These are phyloP conservation scores for Macquaria ambigua DNA, from an alignment of 2,113 vertebrate species.

Conservation along the genomic window DNA sequence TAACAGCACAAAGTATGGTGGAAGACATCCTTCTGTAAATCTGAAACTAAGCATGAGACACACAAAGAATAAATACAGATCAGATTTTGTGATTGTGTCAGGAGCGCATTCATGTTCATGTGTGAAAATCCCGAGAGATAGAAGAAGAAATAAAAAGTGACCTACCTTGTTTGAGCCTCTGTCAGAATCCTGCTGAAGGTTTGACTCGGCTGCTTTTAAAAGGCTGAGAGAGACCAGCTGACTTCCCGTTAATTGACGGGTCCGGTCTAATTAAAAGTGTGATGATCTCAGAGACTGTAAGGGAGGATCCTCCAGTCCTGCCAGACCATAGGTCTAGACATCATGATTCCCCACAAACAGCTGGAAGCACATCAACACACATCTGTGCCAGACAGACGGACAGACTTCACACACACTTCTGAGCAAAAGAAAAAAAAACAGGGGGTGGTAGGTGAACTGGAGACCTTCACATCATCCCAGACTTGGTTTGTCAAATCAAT, in stretches of 20 bases:
- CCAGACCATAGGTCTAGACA: constrained; percentile 65
- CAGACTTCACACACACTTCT: constrained; percentile 66
- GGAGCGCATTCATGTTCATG: neutral
- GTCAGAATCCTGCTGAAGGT: constrained; percentile 20
- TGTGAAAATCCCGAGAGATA: neutral
- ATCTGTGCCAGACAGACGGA: constrained; percentile 67
- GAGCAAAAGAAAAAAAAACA: constrained; percentile 16
- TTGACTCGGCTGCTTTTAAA: constrained; percentile 64
- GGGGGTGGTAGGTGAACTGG: neutral
- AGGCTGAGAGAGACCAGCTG: neutral
- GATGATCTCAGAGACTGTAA: constrained; percentile 71
- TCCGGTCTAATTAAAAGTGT: constrained; percentile 64
- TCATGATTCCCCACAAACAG: constrained; percentile 58
- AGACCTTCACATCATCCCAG: neutral
- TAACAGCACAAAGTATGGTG: constrained; percentile 25
- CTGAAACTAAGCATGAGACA: constrained; percentile 32
- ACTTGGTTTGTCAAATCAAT: constrained; percentile 35
- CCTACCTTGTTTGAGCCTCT: constrained; percentile 45
- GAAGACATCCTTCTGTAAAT: constrained; percentile 60
- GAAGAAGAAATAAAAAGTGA: neutral
- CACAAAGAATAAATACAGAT: neutral
- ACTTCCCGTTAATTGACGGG: constrained; percentile 49
- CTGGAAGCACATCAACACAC: constrained; percentile 77
- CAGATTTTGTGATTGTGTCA: neutral
- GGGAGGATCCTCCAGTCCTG: constrained; percentile 62